A percentile compares a stretch with the other conserved stretches of the same genome.
These are phyloP conservation scores for Drosophila buzzatii DNA, from an alignment of 2,888 invertebrate species.

Conservation along the genomic window DNA sequence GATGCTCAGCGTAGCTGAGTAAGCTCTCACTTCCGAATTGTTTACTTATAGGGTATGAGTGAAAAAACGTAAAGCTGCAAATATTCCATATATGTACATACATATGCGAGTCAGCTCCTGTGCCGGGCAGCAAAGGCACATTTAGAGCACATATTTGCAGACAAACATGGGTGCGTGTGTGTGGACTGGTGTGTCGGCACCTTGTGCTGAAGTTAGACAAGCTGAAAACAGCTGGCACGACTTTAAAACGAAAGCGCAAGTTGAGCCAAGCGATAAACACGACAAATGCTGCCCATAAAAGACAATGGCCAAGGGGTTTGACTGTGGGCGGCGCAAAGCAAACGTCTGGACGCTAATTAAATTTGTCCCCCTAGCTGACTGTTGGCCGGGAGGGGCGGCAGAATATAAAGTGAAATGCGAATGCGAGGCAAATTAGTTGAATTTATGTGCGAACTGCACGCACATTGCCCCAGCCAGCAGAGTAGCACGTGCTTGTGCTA, in stretches of 20 bases:
- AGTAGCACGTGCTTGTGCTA: constrained; percentile 8
- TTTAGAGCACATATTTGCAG: constrained; percentile 29
- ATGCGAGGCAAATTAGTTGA: constrained; percentile 52
- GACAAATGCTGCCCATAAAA: constrained; percentile 38
- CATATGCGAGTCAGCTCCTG: constrained; percentile 20
- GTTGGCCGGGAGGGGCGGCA: background rate
- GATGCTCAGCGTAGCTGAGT: background rate
- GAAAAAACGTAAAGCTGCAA: background rate
- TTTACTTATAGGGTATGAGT: constrained; percentile 15
- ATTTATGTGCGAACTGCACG: constrained; percentile 63
- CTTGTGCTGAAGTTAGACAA: constrained; percentile 43
- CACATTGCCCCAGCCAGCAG: constrained; percentile 44
- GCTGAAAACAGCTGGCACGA: constrained; percentile 32
- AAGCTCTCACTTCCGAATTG: background rate
- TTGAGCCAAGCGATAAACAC: constrained; percentile 42
- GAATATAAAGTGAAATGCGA: constrained; percentile 9
- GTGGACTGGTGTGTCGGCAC: constrained; percentile 34
- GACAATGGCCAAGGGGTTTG: constrained; percentile 31
- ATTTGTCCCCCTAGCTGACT: constrained; percentile 29
- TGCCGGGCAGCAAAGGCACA: constrained; percentile 19
- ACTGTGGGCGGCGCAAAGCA: background rate
- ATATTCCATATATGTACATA: constrained; percentile 3
- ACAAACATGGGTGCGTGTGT: constrained; percentile 11
- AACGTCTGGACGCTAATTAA: constrained; percentile 56
- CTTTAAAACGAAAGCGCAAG: constrained; percentile 52